Base-by-base conservation (phyloP, 2,888 invertebrate species). In the Cheilosia variabilis region DNA sequence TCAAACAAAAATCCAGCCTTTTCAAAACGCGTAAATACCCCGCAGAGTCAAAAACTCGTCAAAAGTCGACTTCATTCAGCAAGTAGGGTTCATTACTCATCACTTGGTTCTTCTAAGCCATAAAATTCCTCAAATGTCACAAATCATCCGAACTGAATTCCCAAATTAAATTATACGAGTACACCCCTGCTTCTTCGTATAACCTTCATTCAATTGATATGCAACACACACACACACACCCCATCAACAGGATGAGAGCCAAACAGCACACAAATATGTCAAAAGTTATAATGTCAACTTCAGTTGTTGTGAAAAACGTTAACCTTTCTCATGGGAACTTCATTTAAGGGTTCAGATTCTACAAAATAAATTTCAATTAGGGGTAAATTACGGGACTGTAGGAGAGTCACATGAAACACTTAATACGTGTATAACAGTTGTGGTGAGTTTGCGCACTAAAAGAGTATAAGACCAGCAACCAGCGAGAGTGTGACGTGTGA, bases 281-380 rank as follows among this genome's bases (percentile, higher is more conserved):
- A 53, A 22, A 62, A 62, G 62, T 62, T 72, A 60, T 37, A 52
- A 50, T 73, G 55, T 47, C 65, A 65, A 57, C 72, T 52, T 43
- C 53, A 43, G 58, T 71, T 34, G 58, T 71, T 34, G 24, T 22
- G 19, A 62, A 62, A 55, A 57, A 69, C 19, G 55, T 77, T 78
- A 78, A 71, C 69, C 69, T 63, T 63, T 45, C 57, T 78, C 78
- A 63, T 63, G 78, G 69, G 62, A 71, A 57, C 62, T 77, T 62
- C 65, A 24, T 37, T 47, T 45, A 37, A 63, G 55, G 71, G 78
- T 72, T 78, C 62, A 78, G 68, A 45, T 71, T 76, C n/a, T 53
- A 47, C 65, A 71, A 65, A 65, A 68, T 69, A 55, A 69, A 71
- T 65, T 66, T n/a, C 52, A 76, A 31, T 45, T 22, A 76, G 65